Evolutionary conservation across 2,113 vertebrate genomes (phyloP).

Genomic region (Suricata suricatta): DNA sequence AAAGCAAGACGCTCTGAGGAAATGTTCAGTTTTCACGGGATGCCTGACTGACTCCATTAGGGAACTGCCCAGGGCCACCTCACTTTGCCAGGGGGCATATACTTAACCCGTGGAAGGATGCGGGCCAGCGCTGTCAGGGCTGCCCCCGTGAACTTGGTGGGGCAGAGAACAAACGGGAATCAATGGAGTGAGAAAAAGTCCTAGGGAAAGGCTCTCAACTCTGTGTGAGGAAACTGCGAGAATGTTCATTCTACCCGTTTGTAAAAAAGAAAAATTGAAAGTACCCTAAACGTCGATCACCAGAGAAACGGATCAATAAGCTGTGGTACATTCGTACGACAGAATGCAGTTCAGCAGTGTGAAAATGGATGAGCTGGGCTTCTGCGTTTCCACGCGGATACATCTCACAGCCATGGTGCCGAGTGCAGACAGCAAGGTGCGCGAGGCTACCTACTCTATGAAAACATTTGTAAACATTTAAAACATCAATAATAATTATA

Average conservation of each 20-base stretch:
- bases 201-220: not conserved
- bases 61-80: not conserved
- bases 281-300: not conserved
- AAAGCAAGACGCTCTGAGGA: not conserved
- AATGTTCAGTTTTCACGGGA: not conserved
- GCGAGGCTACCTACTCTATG: not conserved
- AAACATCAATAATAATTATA: not conserved
- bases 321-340: not conserved
- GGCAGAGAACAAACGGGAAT: not conserved
- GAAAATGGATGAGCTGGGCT: not conserved
- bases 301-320: conserved; percentile 12
- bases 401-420: not conserved
- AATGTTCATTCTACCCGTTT: not conserved
- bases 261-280: not conserved
- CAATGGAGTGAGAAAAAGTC: not conserved
- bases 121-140: fast-evolving
- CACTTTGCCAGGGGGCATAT: not conserved
- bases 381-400: fast-evolving
- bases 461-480: not conserved
- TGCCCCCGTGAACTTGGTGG: not conserved
- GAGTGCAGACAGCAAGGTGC: not conserved
- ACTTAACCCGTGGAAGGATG: not conserved
- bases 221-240: not conserved
- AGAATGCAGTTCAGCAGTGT: not conserved
- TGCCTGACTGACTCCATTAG: not conserved